Percentiles rank a stretch among this genome's conserved stretches.
Evolutionary conservation across 2,797 vertebrate genomes (phyloP).

Genomic region (Champsocephalus esox): DNA sequence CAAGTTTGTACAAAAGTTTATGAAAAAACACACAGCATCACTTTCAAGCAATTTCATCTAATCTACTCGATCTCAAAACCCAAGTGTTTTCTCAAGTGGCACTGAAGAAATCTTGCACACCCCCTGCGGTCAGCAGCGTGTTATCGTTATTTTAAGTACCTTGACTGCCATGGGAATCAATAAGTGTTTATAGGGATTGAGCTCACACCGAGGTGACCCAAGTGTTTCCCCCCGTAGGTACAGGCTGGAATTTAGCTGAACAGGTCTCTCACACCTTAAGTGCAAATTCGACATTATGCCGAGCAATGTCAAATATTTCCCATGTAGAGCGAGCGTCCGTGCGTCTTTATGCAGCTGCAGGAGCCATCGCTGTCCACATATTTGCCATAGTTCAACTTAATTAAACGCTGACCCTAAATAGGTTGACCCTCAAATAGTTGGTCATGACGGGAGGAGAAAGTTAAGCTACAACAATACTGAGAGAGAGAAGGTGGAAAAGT

Average conservation of each 20-base stretch:
- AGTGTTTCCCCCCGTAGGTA: not conserved
- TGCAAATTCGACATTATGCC: not conserved
- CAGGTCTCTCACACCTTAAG: not conserved
- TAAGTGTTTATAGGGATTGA: not conserved
- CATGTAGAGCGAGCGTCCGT: not conserved
- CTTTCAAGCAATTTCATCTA: not conserved
- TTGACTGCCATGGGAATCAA: not conserved
- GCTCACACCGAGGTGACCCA: not conserved
- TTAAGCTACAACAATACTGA: not conserved
- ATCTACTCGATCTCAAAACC: not conserved
- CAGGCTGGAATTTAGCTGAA: not conserved
- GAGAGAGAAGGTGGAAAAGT: not conserved
- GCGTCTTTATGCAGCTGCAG: not conserved
- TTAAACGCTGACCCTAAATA: not conserved
- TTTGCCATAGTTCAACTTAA: conserved; percentile 1
- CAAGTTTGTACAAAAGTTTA: not conserved
- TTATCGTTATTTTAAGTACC: not conserved
- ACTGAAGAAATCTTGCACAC: not conserved
- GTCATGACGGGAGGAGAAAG: not conserved
- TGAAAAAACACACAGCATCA: not conserved
- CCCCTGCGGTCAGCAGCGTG: not conserved
- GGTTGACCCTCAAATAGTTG: not conserved
- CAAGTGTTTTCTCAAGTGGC: not conserved
- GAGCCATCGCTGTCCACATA: not conserved
- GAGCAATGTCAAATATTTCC: conserved; percentile 11